Evolutionary conservation across 2,113 vertebrate genomes (phyloP).

Genomic region (Onychorhynchus coronatus): DNA sequence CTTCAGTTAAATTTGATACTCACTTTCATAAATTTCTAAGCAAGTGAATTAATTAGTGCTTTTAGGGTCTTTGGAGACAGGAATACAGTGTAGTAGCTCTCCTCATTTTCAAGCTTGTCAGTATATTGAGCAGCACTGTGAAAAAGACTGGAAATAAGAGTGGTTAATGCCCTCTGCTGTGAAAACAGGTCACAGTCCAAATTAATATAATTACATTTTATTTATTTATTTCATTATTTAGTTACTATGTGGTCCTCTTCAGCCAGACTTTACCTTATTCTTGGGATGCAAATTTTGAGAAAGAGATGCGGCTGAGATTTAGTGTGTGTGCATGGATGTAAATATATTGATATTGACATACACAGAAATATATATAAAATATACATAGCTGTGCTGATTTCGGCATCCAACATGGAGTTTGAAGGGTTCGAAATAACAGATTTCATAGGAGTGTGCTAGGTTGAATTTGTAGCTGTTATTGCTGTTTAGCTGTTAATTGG

Average conservation of each 20-base stretch:
- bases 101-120: not conserved
- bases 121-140: not conserved
- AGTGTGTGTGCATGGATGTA: not conserved
- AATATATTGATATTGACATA: not conserved
- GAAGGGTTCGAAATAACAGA: not conserved
- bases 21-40: constrained; percentile 6
- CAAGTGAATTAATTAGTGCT: constrained; percentile 5
- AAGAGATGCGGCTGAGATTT: not conserved
- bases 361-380: not conserved
- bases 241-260: not conserved
- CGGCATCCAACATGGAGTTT: not conserved
- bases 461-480: not conserved
- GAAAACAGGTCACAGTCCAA: not conserved
- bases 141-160: not conserved
- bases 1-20: not conserved
- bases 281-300: not conserved
- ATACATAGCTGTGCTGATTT: not conserved
- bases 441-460: not conserved
- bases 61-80: not conserved
- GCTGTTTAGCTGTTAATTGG: not conserved
- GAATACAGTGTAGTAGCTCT: not conserved
- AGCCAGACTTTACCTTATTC: not conserved
- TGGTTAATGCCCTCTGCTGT: not conserved
- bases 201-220: not conserved
- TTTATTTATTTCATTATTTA: not conserved